Conservation (phyloP, 2,113 vertebrate genomes). For the Odocoileus hemionus region DNA sequence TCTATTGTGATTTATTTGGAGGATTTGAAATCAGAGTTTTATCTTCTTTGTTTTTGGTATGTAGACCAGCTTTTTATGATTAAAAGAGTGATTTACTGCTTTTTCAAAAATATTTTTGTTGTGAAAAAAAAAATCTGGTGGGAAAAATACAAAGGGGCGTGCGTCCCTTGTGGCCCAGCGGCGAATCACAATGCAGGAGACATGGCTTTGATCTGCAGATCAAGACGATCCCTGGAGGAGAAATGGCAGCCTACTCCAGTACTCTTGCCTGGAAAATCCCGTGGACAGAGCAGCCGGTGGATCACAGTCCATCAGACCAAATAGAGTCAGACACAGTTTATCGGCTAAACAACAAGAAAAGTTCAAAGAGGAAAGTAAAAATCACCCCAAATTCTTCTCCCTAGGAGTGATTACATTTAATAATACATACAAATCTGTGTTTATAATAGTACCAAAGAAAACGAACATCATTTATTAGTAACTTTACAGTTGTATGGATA, state of each 20-base stretch:
- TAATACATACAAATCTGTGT: background rate
- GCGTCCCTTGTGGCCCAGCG: background rate
- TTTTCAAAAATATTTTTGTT: background rate
- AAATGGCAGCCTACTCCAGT: background rate
- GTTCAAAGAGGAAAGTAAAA: background rate
- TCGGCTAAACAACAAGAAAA: background rate
- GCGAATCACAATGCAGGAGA: background rate
- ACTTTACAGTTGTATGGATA: background rate
- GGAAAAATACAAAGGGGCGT: background rate
- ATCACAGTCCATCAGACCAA: background rate
- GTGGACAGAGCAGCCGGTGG: background rate
- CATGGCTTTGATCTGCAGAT: accelerated
- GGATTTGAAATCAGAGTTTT: background rate
- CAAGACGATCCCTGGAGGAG: background rate
- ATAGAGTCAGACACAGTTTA: background rate
- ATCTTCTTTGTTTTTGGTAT: background rate
- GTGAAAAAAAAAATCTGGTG: background rate
- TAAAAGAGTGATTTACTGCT: background rate
- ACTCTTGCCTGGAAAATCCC: background rate
- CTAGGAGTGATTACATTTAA: background rate
- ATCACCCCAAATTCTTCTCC: background rate
- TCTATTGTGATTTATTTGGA: background rate
- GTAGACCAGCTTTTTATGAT: background rate
- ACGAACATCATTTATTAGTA: background rate
- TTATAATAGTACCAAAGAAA: background rate